phyloP scores from a whole-genome alignment of 2,888 invertebrate genomes.

The Omphaloscelis lunosa region DNA sequence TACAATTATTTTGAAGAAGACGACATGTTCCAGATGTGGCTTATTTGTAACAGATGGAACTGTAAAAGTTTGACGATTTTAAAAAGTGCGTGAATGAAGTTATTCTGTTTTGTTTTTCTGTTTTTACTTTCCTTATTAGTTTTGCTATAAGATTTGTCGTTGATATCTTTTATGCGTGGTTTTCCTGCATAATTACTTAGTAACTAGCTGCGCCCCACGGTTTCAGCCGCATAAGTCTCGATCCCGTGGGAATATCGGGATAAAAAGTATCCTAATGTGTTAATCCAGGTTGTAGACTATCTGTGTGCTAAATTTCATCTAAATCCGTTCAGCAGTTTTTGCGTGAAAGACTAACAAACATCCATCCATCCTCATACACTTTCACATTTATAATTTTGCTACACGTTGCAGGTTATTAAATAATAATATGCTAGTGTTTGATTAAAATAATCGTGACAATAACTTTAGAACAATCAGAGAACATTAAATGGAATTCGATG shows the following conservation, averaged over 20 bases:
- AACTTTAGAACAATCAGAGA: conserved; percentile 36
- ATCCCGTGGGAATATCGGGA: too few relatives aligned
- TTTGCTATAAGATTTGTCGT: neutral
- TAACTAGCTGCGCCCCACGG: neutral
- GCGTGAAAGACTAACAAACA: too few relatives aligned
- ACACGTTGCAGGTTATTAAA: neutral
- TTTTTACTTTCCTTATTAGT: neutral
- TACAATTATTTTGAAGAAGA: conserved; percentile 43
- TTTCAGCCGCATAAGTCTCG: too few relatives aligned
- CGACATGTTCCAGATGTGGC: neutral
- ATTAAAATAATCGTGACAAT: conserved; percentile 26
- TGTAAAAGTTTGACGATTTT: neutral
- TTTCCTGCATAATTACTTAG: neutral
- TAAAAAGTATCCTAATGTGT: too few relatives aligned
- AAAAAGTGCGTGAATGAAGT: neutral
- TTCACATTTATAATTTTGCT: neutral
- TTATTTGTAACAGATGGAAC: conserved; percentile 8
- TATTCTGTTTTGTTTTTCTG: neutral
- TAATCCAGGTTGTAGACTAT: too few relatives aligned
- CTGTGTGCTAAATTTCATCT: too few relatives aligned
- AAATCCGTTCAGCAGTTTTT: too few relatives aligned
- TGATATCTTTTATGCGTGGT: neutral
- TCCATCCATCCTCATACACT: too few relatives aligned
- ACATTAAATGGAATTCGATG: conserved; percentile 32
- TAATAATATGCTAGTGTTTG: neutral